Evolutionary conservation across 2,797 vertebrate genomes (phyloP), one percentile per base, ranked within the genome.

Genomic region (Lacerta viridis): DNA sequence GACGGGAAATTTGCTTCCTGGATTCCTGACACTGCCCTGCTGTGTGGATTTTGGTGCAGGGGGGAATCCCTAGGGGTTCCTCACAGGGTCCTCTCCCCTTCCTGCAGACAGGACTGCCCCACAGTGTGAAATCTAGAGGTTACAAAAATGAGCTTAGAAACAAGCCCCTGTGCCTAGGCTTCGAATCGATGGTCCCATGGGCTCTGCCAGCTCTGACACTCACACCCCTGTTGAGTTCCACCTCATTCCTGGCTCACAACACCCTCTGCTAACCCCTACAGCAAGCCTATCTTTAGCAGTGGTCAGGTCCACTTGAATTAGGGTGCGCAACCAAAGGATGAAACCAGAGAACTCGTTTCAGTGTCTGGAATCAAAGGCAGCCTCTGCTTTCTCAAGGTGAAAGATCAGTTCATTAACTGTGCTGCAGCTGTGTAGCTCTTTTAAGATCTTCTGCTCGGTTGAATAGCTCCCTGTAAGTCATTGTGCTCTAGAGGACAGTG

Each of bases 381-480:
- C 77, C 61, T 77, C 17, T 79, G 80, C 2, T 46, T 15, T 7
- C 43, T 15, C 78, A 0, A 0, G 59, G 25, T 89, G 36, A 93
- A 88, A 88, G 13, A 78, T 4, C 23, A 33, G 77, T 89, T 76
- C 59, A 20, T 33, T 46, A 92, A 80, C 4, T 55, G 46, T 41
- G 85, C 41, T 68, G 27, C 68, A 92, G 55, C 39, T 39, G 74
- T 43, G 29, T 13, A 78, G 74, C 9, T 3, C 43, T 90, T 88
- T 74, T 33, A 81, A 89, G 23, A 8, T 43, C 75, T n/a, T 13
- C 80, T 77, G 46, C 84, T n/a, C 64, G 74, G 71, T 6, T 46
- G 59, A 89, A 87, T 0, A 1, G 6, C 33, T 90, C 13, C 6
- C 90, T 93, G 46, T 90, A 29, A 81, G 71, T 92, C 91, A 27